These are phyloP conservation scores for Dendrolimus punctatus DNA, from an alignment of 1,140 invertebrate species.

Conservation along the genomic window DNA sequence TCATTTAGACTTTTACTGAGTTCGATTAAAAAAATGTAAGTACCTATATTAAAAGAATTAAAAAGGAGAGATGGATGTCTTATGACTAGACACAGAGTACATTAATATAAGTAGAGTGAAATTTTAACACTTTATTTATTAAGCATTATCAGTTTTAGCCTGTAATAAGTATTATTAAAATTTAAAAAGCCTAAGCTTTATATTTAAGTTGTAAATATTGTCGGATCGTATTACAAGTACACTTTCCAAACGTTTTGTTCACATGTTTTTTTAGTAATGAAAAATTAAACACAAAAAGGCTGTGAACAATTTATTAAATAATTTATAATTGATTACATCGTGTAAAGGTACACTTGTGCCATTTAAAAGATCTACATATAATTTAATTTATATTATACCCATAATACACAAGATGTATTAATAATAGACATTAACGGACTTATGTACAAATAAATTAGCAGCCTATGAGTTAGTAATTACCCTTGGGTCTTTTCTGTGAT, in stretches of 20 bases:
- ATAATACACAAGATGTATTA: slow-evolving; percentile 1
- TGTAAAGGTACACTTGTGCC: slow-evolving; percentile 43
- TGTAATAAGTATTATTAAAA: no score
- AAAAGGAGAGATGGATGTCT: no score
- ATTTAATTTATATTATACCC: slow-evolving; percentile 11
- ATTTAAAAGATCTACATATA: slow-evolving; percentile 36
- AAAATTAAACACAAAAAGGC: slow-evolving; percentile 25
- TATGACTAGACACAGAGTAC: no score
- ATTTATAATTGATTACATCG: slow-evolving; percentile 6
- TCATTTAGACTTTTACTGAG: no score
- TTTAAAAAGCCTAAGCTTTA: slow-evolving; percentile 1
- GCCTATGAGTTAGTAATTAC: no score
- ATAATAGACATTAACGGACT: no score
- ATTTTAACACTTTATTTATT: not conserved
- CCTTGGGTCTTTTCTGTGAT: no score
- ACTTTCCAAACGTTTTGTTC: slow-evolving; percentile 31
- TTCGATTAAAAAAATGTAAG: no score
- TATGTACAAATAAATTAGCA: no score
- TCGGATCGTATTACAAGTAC: slow-evolving; percentile 6
- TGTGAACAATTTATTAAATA: slow-evolving; percentile 34
- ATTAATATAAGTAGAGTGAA: no score
- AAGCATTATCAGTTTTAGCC: not conserved
- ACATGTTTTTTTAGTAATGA: slow-evolving; percentile 20
- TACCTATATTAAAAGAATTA: no score
- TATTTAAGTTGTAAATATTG: slow-evolving; percentile 12